Evolutionary conservation across 2,113 vertebrate species (phyloP), one percentile per base, ranked within the genome.

Genomic region (Psammodynastes pulverulentus): DNA sequence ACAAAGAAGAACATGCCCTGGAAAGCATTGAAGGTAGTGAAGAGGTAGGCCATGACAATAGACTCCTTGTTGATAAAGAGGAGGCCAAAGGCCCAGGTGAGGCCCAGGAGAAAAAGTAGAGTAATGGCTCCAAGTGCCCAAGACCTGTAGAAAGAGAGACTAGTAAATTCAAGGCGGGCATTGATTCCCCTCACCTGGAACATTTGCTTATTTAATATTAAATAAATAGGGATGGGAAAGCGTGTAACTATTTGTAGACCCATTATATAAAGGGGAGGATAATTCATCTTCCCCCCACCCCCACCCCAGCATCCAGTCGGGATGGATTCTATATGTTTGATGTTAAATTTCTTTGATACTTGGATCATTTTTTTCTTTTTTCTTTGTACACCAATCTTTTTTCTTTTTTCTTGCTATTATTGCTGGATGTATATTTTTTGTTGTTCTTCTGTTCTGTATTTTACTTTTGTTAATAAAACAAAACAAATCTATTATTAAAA

Each of bases 1-100:
- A 99, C 98, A 49, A 99, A 99, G 97, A 99, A 99, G 97, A 99
- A 99, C 97, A 99, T 98, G 93, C 98, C 98, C 97, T 99, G 98
- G 97, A 99, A 98, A 95, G 98, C 98, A 1, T 99, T 99, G 97
- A 99, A 99, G 94, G 98, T 99, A 93, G 98, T 99, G 96, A 99
- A 99, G 95, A 99, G 98, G 95, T 99, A 99, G 52, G 98, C 98
- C 98, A 99, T 97, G 94, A 99, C 98, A 34, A 99, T 97, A 0
- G 98, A 98, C 93, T 98, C 99, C 96, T 99, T 98, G 52, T 99
- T 99, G 96, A 99, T 98, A 92, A 98, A 99, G 90, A 99, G 98
- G 84, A 99, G 98, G 84, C 98, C 98, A 0, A 99, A 99, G 1
- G 98, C 98, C 98, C 98, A 99, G 19, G 98, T 99, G 91, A 99